A percentile compares a stretch with the other conserved stretches of the same genome.
Conservation (phyloP, 2,888 invertebrate genomes). For the Monochamus alternatus region DNA sequence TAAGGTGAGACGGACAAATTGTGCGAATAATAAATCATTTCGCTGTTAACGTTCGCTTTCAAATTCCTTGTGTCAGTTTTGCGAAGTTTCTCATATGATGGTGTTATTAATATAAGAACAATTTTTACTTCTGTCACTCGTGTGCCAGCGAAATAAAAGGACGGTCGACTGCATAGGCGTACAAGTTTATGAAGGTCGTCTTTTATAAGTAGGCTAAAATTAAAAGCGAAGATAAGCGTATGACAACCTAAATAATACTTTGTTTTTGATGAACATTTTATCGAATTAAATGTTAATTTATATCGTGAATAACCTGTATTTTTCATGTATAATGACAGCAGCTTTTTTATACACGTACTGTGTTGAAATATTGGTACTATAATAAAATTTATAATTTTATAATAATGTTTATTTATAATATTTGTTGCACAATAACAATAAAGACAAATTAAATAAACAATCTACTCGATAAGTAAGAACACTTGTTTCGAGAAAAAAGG, state of each 20-base stretch:
- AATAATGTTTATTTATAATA: too few species aligned
- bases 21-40: conserved; percentile 31
- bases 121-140: conserved; percentile 29
- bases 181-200: background rate
- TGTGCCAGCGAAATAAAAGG: conserved; percentile 1
- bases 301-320: background rate
- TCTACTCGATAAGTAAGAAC: too few species aligned
- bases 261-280: too few species aligned
- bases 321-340: too few species aligned
- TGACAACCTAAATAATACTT: too few species aligned
- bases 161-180: background rate
- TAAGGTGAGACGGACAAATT: background rate
- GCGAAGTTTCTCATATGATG: conserved; percentile 15
- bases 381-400: too few species aligned
- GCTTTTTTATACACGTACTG: too few species aligned
- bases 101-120: conserved; percentile 25
- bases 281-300: background rate
- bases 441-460: too few species aligned
- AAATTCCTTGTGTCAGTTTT: conserved; percentile 32
- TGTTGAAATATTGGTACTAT: too few species aligned
- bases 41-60: conserved; percentile 21
- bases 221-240: background rate
- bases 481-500: too few species aligned
- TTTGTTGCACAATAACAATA: too few species aligned
- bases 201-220: background rate